Conservation (phyloP, 2,113 vertebrate species). For the Dasypus novemcinctus region DNA sequence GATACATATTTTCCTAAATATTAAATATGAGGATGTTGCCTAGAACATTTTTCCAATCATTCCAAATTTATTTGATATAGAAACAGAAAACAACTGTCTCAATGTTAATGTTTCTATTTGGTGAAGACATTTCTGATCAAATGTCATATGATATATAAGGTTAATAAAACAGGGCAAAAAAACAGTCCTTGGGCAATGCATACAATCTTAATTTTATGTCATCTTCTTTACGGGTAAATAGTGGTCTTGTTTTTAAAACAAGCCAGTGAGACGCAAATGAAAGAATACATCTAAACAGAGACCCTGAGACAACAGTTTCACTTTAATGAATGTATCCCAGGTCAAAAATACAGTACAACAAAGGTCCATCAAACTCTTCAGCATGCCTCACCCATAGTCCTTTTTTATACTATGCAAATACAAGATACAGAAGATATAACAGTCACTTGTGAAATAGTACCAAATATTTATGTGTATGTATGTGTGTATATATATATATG, state of each 20-base stretch:
- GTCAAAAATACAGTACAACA: background rate
- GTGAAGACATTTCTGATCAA: conserved; percentile 23
- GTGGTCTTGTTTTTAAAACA: background rate
- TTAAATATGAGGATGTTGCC: background rate
- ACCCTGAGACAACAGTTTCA: background rate
- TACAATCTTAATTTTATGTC: background rate
- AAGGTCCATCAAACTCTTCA: background rate
- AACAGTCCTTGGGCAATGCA: background rate
- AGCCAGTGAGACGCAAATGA: background rate
- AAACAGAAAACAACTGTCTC: background rate
- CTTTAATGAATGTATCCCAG: background rate
- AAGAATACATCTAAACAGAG: background rate
- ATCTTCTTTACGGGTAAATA: background rate
- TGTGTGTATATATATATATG: too few relatives aligned
- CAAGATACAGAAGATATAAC: background rate
- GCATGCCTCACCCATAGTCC: background rate
- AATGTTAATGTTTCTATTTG: background rate
- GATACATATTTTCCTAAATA: conserved; percentile 21
- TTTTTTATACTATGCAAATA: background rate
- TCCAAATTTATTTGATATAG: background rate
- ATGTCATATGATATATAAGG: background rate
- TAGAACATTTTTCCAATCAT: background rate
- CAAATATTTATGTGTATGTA: too few relatives aligned
- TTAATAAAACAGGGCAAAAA: background rate
- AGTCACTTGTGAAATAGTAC: background rate